Base-by-base conservation (phyloP, 1,140 invertebrate species). In the Tetraneura akinire region DNA sequence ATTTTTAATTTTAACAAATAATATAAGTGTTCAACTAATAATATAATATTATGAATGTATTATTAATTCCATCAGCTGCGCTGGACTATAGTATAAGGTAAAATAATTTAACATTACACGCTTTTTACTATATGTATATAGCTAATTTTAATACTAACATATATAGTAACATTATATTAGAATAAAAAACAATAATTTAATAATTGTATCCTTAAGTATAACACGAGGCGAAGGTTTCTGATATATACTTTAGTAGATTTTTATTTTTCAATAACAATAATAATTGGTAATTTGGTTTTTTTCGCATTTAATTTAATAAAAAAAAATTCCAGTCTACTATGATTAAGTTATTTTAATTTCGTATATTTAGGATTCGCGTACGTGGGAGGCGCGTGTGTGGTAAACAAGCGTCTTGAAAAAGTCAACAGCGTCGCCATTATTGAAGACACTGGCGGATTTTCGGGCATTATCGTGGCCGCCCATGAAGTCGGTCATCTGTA, bases 401-500 rank as follows among this genome's bases (percentile, higher is more conserved):
- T 97, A 74, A 97, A 97, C 88, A 97, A 97, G 86, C 89, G 95
- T 83, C 88, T 97, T 80, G 95, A 97, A 88, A 97, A 97, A 88
- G 95, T 97, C 80, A 97, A 97, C 88, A 95, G 93, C 81, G 95
- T 97, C 80, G 96, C 95, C 83, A 97, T 97, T 83, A 96, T 97
- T 84, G 96, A 97, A 87, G 96, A 97, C 85, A 96, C 95, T 26
- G 96, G 96, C 81, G 96, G 96, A 80, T 97, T 97, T 87, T 96
- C 94, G 84, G 95, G 96, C 64, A 97, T 97, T 84, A 97, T 97
- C 85, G 96, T 97, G 8, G 96, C 95, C 76, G 95, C 95, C 80
- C 95, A 97, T 85, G 96, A 97, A 94, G 94, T 97, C 83, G 95
- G 95, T 82, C 95, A 97, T 89, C 90, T 97, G 95, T 97, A 91